Evolutionary conservation across 2,113 vertebrate genomes (phyloP).

Genomic region (Percina caprodes): DNA sequence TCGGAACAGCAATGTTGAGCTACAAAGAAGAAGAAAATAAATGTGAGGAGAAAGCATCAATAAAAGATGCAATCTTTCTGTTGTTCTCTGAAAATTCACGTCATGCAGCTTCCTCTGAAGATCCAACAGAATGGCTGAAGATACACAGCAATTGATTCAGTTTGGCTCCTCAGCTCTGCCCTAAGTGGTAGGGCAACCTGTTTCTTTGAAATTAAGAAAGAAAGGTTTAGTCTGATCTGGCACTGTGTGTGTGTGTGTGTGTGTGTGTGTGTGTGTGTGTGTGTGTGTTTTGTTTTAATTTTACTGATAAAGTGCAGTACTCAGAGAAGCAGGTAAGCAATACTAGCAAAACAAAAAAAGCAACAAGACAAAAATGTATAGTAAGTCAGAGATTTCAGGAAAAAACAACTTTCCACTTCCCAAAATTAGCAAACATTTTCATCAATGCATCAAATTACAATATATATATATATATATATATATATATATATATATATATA

Average conservation of each 20-base stretch:
- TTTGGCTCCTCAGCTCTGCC: slow-evolving; percentile 14
- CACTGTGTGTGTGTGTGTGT: not conserved
- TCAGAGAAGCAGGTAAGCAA: no score
- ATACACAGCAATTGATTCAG: slow-evolving; percentile 29
- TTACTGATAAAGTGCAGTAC: no score
- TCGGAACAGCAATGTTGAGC: slow-evolving; percentile 28
- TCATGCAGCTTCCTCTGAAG: slow-evolving; percentile 30
- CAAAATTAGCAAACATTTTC: not conserved
- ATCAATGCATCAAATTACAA: no score
- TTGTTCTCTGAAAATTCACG: slow-evolving; percentile 6
- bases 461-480: no score
- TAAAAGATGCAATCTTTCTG: slow-evolving; percentile 12
- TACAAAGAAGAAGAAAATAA: not conserved
- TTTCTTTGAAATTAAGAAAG: slow-evolving; percentile 25
- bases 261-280: no score
- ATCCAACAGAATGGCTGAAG: slow-evolving; percentile 57
- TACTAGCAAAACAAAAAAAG: no score
- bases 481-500: no score
- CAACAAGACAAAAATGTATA: no score
- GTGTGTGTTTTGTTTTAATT: no score
- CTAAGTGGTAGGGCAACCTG: slow-evolving; percentile 27
- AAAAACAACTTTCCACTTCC: not conserved
- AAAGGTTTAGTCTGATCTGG: slow-evolving; percentile 10
- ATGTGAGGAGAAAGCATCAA: not conserved
- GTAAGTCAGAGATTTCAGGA: no score